These are phyloP conservation scores for Lynx canadensis DNA, from an alignment of 2,113 vertebrate genomes.

Conservation along the genomic window DNA sequence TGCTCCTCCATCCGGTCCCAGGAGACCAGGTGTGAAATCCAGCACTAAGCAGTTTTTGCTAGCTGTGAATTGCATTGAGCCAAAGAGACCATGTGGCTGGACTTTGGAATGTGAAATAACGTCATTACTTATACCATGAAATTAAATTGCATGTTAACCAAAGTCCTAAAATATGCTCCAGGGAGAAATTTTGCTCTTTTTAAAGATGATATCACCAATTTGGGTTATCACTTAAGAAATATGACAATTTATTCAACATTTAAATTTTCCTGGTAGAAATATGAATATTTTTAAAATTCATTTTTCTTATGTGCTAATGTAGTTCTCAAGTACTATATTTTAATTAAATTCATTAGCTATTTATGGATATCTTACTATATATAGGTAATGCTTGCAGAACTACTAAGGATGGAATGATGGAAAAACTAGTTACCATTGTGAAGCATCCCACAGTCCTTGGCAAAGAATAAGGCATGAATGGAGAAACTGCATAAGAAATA, in stretches of 20 bases:
- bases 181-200: constrained; percentile 13
- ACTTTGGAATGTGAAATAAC: constrained; percentile 51
- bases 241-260: background rate
- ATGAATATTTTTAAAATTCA: background rate
- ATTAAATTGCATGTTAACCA: constrained; percentile 19
- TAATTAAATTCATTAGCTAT: background rate
- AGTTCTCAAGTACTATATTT: background rate
- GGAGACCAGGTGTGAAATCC: constrained; percentile 65
- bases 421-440: background rate
- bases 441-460: background rate
- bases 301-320: background rate
- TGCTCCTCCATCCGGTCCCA: background rate
- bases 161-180: constrained; percentile 38
- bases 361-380: background rate
- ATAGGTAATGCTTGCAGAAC: background rate
- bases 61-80: constrained; percentile 61
- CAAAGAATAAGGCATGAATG: background rate
- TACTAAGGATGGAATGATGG: background rate
- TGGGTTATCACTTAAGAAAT: constrained; percentile 14
- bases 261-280: constrained; percentile 26
- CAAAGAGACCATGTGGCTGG: constrained; percentile 4
- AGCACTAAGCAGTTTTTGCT: constrained; percentile 63
- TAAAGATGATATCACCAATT: background rate
- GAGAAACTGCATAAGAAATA: background rate
- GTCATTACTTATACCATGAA: constrained; percentile 38